These are phyloP conservation scores for Notospermus geniculatus DNA, from an alignment of 1,140 invertebrate genomes.

Conservation along the genomic window DNA sequence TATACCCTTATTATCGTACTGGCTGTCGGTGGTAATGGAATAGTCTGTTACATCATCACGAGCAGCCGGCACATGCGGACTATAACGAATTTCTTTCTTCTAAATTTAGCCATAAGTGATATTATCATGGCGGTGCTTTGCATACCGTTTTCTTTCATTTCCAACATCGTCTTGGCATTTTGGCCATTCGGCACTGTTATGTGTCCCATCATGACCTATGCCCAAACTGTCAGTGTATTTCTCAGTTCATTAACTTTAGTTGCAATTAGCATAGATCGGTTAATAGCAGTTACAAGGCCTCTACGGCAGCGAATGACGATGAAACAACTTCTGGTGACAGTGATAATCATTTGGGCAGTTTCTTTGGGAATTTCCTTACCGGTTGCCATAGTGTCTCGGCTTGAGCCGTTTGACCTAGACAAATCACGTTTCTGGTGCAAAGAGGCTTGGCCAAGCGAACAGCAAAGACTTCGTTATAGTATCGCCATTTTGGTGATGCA, in stretches of 20 bases:
- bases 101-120: conserved; percentile 92
- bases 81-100: conserved; percentile 94
- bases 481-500: conserved; percentile 77
- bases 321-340: conserved; percentile 68
- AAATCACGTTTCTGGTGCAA: conserved; percentile 33
- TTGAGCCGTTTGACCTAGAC: conserved; percentile 26
- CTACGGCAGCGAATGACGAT: conserved; percentile 75
- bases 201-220: conserved; percentile 82
- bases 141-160: conserved; percentile 88
- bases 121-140: conserved; percentile 91
- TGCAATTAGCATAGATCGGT: conserved; percentile 93
- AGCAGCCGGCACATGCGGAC: conserved; percentile 83
- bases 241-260: conserved; percentile 90
- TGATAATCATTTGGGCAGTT: conserved; percentile 73
- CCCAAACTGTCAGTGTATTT: conserved; percentile 92
- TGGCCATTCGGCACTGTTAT: conserved; percentile 89
- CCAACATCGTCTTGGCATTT: conserved; percentile 76
- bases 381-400: conserved; percentile 67
- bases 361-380: conserved; percentile 78
- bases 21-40: conserved; percentile 77
- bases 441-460: conserved; percentile 35
- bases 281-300: conserved; percentile 89
- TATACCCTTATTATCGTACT: conserved; percentile 40
- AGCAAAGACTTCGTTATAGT: conserved; percentile 70
- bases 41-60: conserved; percentile 84